Evolutionary conservation across 2,113 vertebrate species (phyloP).

Genomic region (Microtus montanus): DNA sequence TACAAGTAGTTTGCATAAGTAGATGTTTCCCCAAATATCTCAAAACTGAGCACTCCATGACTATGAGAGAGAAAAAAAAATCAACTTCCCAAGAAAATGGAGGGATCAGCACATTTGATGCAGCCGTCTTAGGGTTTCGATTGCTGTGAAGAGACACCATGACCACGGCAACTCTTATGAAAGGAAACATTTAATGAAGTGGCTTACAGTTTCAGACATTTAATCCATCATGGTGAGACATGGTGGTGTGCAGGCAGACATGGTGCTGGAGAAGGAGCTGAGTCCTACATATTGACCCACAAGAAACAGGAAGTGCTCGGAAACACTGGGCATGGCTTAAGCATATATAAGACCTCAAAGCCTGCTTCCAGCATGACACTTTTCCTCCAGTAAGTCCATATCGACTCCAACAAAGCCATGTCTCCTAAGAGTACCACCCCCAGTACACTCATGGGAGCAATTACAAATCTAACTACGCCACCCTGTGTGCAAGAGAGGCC

Average conservation of each 20-base stretch:
- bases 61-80: slow-evolving; percentile 19
- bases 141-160: background rate
- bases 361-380: background rate
- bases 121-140: background rate
- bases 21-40: background rate
- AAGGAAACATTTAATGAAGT: background rate
- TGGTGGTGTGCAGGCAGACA: background rate
- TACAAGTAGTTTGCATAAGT: background rate
- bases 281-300: background rate
- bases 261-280: background rate
- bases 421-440: background rate
- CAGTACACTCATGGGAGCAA: background rate
- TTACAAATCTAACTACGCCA: background rate
- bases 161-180: background rate
- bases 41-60: background rate
- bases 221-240: background rate
- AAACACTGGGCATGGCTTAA: background rate
- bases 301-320: background rate
- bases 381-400: background rate
- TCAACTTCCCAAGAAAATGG: background rate
- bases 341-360: background rate
- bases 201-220: background rate
- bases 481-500: background rate
- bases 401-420: background rate
- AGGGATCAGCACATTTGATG: background rate